phyloP scores from a whole-genome alignment of 1,140 invertebrate genomes.

The Dreissena polymorpha region DNA sequence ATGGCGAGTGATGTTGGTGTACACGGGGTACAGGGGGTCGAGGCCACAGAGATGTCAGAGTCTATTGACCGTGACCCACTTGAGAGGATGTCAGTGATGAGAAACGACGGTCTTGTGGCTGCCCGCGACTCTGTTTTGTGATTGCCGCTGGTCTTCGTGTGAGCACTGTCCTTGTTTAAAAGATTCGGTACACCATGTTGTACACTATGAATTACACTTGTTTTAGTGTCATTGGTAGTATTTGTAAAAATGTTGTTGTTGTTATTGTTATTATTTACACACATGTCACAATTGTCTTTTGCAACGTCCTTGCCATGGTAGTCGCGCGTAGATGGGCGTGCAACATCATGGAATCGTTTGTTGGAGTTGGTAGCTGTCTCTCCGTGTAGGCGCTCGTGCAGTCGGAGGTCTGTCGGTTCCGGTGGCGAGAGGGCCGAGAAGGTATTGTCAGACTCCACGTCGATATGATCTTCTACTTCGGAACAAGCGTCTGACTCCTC shows the following conservation, averaged over 20 bases:
- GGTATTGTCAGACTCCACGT: constrained; percentile 12
- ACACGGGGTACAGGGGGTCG: constrained; percentile 29
- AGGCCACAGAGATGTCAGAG: constrained; percentile 7
- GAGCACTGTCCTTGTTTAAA: background rate
- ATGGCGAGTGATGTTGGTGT: constrained; percentile 20
- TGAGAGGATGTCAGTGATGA: constrained; percentile 47
- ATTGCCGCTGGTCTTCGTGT: constrained; percentile 8
- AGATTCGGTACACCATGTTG: background rate
- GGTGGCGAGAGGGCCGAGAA: background rate
- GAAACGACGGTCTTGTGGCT: constrained; percentile 42
- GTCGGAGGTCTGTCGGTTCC: constrained; percentile 23
- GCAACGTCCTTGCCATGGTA: background rate
- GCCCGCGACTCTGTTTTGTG: background rate
- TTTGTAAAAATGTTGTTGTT: background rate
- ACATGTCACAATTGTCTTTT: constrained; percentile 29
- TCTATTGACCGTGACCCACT: background rate
- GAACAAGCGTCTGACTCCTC: constrained; percentile 44
- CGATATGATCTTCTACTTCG: constrained; percentile 40
- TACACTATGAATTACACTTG: too few relatives aligned
- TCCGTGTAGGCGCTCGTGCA: constrained; percentile 33
- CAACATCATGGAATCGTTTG: background rate
- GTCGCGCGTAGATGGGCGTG: background rate
- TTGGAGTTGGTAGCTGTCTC: background rate
- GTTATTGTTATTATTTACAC: background rate
- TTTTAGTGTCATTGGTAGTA: too few relatives aligned